Percentiles rank a stretch among this genome's conserved stretches.
Conservation (phyloP, 2,113 vertebrate species). For the Alectura lathami region DNA sequence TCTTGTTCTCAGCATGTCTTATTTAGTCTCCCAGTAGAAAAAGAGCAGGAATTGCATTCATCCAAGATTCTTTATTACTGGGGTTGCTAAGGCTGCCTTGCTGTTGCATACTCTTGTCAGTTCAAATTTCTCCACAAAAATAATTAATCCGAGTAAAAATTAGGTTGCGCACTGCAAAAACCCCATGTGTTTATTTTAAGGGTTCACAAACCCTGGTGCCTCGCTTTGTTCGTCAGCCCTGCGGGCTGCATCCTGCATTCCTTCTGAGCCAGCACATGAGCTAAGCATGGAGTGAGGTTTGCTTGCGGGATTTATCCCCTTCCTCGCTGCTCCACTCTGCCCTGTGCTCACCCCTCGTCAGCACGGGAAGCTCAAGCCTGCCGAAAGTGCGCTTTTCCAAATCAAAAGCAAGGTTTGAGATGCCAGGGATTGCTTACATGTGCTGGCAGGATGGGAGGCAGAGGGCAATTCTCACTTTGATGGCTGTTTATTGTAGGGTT, state of each 20-base stretch:
- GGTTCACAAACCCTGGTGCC: neutral
- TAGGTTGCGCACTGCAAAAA: neutral
- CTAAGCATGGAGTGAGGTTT: neutral
- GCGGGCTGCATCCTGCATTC: neutral
- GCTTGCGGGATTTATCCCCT: neutral
- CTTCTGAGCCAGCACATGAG: neutral
- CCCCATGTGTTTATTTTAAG: neutral
- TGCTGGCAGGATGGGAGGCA: neutral
- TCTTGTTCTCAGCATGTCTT: neutral
- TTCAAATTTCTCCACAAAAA: neutral
- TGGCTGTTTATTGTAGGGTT: accelerated
- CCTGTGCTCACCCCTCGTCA: neutral
- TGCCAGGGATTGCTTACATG: neutral
- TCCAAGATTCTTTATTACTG: neutral
- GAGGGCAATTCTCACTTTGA: neutral
- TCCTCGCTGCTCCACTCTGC: neutral
- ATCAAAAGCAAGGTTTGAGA: neutral
- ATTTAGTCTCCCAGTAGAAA: neutral
- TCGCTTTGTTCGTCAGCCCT: neutral
- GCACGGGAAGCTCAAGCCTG: neutral
- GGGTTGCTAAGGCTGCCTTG: neutral
- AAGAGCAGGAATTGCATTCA: neutral
- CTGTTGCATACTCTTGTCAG: neutral
- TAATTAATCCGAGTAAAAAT: neutral
- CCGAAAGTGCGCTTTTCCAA: neutral